Evolutionary conservation across 2,113 vertebrate species (phyloP).

Genomic region (Halcyon malimbica): DNA sequence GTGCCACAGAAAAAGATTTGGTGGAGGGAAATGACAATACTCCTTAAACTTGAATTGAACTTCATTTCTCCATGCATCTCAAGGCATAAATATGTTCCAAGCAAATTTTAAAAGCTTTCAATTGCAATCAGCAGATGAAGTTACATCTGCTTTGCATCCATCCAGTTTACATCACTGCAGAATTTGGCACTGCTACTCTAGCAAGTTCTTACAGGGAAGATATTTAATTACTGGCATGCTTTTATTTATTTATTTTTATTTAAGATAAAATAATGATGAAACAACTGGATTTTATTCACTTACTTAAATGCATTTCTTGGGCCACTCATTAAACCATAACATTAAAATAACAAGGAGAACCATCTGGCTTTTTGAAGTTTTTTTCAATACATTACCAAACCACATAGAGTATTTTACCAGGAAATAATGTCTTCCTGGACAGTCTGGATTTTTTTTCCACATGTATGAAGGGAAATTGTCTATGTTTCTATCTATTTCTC

Average conservation of each 20-base stretch:
- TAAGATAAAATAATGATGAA: slow-evolving; percentile 59
- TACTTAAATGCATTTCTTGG: slow-evolving; percentile 67
- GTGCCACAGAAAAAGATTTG: background rate
- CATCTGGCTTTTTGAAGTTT: slow-evolving; percentile 72
- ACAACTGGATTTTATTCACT: slow-evolving; percentile 64
- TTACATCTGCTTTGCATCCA: slow-evolving; percentile 81
- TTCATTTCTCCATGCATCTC: slow-evolving; percentile 48
- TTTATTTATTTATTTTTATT: slow-evolving; percentile 76
- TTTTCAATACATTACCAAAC: slow-evolving; percentile 63
- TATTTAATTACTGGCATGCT: slow-evolving; percentile 66
- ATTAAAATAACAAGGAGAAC: slow-evolving; percentile 58
- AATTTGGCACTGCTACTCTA: slow-evolving; percentile 69
- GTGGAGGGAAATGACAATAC: background rate
- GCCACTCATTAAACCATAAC: slow-evolving; percentile 55
- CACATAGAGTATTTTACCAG: slow-evolving; percentile 54
- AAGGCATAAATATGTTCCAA: slow-evolving; percentile 61
- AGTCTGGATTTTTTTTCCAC: slow-evolving; percentile 32
- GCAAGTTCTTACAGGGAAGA: slow-evolving; percentile 64
- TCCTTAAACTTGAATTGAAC: slow-evolving; percentile 69
- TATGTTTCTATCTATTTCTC: slow-evolving; percentile 20
- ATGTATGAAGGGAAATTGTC: slow-evolving; percentile 7
- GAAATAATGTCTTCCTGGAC: slow-evolving; percentile 60
- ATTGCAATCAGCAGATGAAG: slow-evolving; percentile 72
- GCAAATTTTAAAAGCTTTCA: slow-evolving; percentile 73
- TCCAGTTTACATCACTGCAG: slow-evolving; percentile 70